Percentiles rank a stretch among this genome's conserved stretches.
phyloP scores from a whole-genome alignment of 2,888 invertebrate species.

The Cataglyphis cursor region DNA sequence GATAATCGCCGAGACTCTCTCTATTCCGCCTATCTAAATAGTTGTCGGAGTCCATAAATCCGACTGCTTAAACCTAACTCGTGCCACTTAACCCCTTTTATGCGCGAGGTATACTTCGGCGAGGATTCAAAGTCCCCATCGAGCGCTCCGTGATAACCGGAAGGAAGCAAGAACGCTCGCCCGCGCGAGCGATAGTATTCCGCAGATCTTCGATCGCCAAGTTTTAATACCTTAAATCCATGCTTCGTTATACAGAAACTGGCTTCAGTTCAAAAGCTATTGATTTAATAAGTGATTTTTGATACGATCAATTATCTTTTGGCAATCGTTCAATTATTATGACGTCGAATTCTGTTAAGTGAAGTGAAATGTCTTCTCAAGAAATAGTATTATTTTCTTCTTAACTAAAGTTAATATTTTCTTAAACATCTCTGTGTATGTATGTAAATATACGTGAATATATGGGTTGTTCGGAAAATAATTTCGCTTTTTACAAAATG shows the following conservation, averaged over 20 bases:
- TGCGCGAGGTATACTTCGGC: slow-evolving; percentile 20
- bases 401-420: neutral
- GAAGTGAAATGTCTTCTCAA: neutral
- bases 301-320: neutral
- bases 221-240: slow-evolving; percentile 12
- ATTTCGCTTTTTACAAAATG: too few relatives aligned
- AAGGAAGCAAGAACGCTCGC: neutral
- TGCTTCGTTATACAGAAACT: slow-evolving; percentile 16
- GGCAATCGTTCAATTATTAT: neutral
- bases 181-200: neutral
- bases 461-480: too few relatives aligned
- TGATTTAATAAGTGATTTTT: slow-evolving; percentile 21
- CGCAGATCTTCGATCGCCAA: neutral
- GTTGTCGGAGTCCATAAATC: slow-evolving; percentile 83
- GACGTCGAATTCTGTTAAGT: neutral
- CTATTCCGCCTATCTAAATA: slow-evolving; percentile 82
- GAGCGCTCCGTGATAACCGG: slow-evolving; percentile 21
- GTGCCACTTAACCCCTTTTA: slow-evolving; percentile 55
- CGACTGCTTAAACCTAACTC: slow-evolving; percentile 74
- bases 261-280: neutral
- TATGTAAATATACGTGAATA: neutral
- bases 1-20: slow-evolving; percentile 63
- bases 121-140: slow-evolving; percentile 46
- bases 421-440: neutral
- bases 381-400: neutral